Conservation (phyloP, 2,888 invertebrate genomes). For the Watsonalla cultraria region DNA sequence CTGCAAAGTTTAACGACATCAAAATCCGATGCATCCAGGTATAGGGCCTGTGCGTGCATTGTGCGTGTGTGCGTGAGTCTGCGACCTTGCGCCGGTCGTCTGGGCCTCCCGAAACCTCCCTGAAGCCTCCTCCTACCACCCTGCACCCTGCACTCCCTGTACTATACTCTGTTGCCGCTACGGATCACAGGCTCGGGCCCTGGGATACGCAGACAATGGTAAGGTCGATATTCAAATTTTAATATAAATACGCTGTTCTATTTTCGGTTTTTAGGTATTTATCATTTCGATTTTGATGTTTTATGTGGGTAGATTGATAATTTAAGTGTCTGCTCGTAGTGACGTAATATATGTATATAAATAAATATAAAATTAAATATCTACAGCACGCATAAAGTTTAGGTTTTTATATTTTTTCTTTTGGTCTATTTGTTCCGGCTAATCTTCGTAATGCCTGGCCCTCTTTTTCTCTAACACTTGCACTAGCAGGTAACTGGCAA, state of each 20-base stretch:
- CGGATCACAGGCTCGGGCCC: conserved; percentile 16
- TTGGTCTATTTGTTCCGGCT: no score
- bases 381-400: no score
- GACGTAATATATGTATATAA: no score
- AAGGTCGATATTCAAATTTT: conserved; percentile 56
- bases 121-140: conserved; percentile 39
- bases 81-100: conserved; percentile 74
- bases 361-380: no score
- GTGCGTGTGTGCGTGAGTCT: conserved; percentile 51
- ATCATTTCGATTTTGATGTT: no score
- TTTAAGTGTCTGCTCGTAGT: no score
- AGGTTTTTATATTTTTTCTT: no score
- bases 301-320: no score
- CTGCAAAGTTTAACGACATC: conserved; percentile 49
- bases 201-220: conserved; percentile 8
- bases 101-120: conserved; percentile 50
- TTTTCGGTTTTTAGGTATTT: conserved; percentile 7
- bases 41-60: conserved; percentile 39
- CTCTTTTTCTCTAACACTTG: no score
- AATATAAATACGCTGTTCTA: conserved; percentile 29
- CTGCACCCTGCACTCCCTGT: conserved; percentile 15
- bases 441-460: no score
- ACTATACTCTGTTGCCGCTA: conserved; percentile 3
- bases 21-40: conserved; percentile 33
- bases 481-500: no score